These are phyloP conservation scores for Bombus confusus DNA, from an alignment of 1,140 invertebrate species.

Conservation along the genomic window DNA sequence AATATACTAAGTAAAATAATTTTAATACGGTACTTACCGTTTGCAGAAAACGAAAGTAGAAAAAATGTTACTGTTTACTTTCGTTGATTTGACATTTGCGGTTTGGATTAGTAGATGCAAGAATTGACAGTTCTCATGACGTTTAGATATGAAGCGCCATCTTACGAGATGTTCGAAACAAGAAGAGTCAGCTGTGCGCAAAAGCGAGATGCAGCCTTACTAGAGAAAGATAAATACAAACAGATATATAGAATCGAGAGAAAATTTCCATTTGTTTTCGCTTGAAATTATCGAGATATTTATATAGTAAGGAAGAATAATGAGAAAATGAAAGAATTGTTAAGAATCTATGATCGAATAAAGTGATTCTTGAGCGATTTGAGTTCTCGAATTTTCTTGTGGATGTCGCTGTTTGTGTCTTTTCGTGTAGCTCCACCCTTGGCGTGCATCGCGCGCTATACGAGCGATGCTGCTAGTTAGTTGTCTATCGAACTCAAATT, in stretches of 20 bases:
- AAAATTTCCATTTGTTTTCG: not conserved
- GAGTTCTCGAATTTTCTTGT: not conserved
- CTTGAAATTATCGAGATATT: not conserved
- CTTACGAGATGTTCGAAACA: not conserved
- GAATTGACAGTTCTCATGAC: slow-evolving; percentile 34
- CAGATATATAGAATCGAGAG: too few relatives aligned
- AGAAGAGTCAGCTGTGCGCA: slow-evolving; percentile 7
- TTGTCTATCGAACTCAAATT: slow-evolving; percentile 17
- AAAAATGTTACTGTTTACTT: slow-evolving; percentile 16
- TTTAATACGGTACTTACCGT: not conserved
- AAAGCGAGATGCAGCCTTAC: not conserved
- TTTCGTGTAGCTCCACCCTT: slow-evolving; percentile 31
- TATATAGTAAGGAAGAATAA: not conserved
- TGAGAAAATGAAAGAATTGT: not conserved
- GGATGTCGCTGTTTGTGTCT: slow-evolving; percentile 9
- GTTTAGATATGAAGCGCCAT: slow-evolving; percentile 21
- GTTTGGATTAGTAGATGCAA: not conserved
- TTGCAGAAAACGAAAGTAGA: not conserved
- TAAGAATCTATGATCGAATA: not conserved
- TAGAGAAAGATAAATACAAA: not conserved
- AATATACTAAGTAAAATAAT: not conserved
- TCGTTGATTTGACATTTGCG: slow-evolving; percentile 32
- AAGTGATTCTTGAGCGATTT: not conserved
- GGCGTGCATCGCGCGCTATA: slow-evolving; percentile 14
- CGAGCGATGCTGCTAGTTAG: slow-evolving; percentile 2